Conservation (phyloP, 2,888 invertebrate species). For the Aricia artaxerxes region DNA sequence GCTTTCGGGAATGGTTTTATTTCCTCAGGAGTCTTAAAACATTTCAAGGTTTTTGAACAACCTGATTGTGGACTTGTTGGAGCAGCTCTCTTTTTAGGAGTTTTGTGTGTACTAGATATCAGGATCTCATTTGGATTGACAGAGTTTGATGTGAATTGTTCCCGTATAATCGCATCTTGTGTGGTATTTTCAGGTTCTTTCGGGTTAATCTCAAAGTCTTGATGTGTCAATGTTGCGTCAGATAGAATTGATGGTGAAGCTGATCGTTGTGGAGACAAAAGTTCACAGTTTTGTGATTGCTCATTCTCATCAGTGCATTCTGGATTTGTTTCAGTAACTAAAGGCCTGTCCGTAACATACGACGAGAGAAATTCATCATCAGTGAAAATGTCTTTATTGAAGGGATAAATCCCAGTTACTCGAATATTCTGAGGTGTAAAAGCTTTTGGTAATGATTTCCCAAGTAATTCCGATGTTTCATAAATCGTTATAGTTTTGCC, state of each 20-base stretch:
- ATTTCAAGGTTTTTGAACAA: too few relatives aligned
- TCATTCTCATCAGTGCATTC: conserved; percentile 16
- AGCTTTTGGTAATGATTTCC: conserved; percentile 43
- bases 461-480: conserved; percentile 46
- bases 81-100: too few relatives aligned
- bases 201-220: conserved; percentile 4
- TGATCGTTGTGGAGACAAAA: conserved; percentile 5
- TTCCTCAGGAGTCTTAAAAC: background rate
- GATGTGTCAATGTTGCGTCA: background rate
- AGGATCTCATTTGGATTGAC: too few relatives aligned
- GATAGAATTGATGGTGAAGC: conserved; percentile 23
- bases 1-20: conserved; percentile 23
- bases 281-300: conserved; percentile 30
- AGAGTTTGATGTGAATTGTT: too few relatives aligned
- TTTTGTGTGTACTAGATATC: too few relatives aligned
- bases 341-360: conserved; percentile 42
- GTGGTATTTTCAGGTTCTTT: conserved; percentile 16
- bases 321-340: too few relatives aligned
- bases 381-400: conserved; percentile 48
- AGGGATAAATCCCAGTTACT: conserved; percentile 50
- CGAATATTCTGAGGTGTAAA: conserved; percentile 46
- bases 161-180: conserved; percentile 11
- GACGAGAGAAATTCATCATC: conserved; percentile 38
- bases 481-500: conserved; percentile 52
- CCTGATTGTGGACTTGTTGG: too few relatives aligned